Conservation (phyloP, 2,113 vertebrate species). For the Phrynosoma platyrhinos region DNA sequence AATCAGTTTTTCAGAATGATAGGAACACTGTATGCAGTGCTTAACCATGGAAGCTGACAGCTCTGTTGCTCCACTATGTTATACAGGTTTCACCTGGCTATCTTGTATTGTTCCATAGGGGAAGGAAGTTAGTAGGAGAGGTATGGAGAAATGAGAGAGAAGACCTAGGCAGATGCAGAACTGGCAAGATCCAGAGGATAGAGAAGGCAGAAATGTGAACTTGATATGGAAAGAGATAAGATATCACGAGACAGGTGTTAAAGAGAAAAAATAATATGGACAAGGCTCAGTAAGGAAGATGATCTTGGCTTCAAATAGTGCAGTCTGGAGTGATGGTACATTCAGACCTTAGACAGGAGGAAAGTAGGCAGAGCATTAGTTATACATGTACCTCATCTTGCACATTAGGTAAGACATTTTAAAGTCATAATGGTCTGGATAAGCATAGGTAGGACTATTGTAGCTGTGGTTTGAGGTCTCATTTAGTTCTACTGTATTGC, state of each 20-base stretch:
- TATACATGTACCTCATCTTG: not conserved
- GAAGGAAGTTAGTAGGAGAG: not conserved
- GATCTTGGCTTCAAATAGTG: not conserved
- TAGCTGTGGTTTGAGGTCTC: not conserved
- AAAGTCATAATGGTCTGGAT: not conserved
- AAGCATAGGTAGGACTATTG: not conserved
- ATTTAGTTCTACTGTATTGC: not conserved
- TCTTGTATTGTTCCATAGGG: not conserved
- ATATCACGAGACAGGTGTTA: not conserved
- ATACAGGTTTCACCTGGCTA: not conserved
- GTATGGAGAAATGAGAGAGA: not conserved
- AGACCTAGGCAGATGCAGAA: not conserved
- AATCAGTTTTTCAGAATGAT: not conserved
- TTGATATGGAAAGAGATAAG: constrained; percentile 11
- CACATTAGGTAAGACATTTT: not conserved
- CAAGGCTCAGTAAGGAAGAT: constrained; percentile 9
- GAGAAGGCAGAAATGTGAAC: constrained; percentile 33
- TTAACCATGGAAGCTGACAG: not conserved
- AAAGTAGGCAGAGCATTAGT: not conserved
- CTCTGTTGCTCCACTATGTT: not conserved
- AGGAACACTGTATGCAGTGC: not conserved
- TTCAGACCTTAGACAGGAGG: not conserved
- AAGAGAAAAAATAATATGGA: constrained; percentile 10
- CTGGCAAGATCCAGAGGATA: not conserved
- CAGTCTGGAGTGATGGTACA: not conserved